Percentiles rank a stretch among this genome's conserved stretches.
Evolutionary conservation across 2,113 vertebrate genomes (phyloP).

Genomic region (Lasiurus borealis): DNA sequence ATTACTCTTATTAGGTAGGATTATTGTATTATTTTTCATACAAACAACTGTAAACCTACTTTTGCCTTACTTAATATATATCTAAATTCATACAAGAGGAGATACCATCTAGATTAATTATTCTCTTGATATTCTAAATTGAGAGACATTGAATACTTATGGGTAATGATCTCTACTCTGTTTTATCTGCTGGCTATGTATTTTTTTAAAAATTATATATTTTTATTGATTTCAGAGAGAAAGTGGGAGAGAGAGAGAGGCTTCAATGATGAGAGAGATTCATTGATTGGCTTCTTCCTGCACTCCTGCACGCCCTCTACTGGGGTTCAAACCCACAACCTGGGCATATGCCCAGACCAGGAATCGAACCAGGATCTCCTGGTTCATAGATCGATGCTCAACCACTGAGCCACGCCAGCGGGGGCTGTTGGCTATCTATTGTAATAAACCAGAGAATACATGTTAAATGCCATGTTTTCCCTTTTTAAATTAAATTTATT

Average conservation of each 20-base stretch:
- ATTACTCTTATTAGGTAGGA: too few species aligned
- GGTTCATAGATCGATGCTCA: too few species aligned
- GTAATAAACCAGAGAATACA: slow-evolving; percentile 3
- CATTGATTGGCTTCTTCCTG: too few species aligned
- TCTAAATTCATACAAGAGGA: slow-evolving; percentile 23
- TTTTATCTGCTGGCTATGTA: neutral
- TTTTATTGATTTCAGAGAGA: too few species aligned
- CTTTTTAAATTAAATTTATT: neutral
- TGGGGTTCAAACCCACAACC: too few species aligned
- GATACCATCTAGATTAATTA: neutral
- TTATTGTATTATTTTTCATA: neutral
- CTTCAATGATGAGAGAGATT: too few species aligned
- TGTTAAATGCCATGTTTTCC: neutral
- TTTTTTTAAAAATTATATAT: too few species aligned
- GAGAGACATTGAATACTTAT: slow-evolving; percentile 1
- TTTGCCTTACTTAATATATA: neutral
- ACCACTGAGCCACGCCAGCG: too few species aligned
- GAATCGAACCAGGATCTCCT: too few species aligned
- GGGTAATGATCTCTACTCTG: neutral
- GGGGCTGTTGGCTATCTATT: neutral
- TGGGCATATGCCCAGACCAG: too few species aligned
- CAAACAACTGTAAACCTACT: neutral
- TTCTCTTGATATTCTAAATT: slow-evolving; percentile 30
- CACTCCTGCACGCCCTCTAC: too few species aligned
- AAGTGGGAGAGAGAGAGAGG: too few species aligned